Conservation (phyloP, 2,797 vertebrate species). For the Semaprochilodus insignis region DNA sequence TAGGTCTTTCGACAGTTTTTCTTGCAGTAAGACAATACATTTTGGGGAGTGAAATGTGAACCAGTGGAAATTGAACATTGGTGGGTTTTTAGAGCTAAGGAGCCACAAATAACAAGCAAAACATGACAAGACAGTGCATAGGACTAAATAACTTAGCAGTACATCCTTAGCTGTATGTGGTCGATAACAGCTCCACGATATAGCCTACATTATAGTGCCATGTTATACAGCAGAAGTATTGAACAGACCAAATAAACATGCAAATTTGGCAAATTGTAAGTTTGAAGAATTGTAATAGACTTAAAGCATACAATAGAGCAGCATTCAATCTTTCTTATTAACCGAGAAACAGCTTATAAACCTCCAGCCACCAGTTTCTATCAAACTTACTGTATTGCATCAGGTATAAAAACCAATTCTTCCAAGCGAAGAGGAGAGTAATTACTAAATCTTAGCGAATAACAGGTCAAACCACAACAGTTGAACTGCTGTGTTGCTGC, state of each 20-base stretch:
- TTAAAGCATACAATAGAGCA: background rate
- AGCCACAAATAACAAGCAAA: no score
- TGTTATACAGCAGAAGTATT: no score
- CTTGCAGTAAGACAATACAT: background rate
- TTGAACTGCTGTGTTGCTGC: slow-evolving; percentile 39
- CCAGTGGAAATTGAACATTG: background rate
- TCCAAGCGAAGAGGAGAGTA: slow-evolving; percentile 20
- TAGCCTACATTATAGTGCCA: background rate
- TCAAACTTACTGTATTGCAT: slow-evolving; percentile 42
- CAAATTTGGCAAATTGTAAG: background rate
- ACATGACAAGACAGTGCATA: no score
- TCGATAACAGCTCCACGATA: no score
- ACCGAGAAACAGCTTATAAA: slow-evolving; percentile 35
- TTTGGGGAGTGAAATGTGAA: background rate
- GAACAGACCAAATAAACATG: no score
- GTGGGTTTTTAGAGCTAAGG: no score
- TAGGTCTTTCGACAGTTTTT: background rate
- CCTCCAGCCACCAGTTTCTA: slow-evolving; percentile 41
- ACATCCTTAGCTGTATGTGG: no score
- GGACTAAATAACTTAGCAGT: no score
- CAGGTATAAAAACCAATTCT: slow-evolving; percentile 46
- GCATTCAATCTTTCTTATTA: slow-evolving; percentile 18
- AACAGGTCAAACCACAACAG: slow-evolving; percentile 49
- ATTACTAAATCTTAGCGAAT: slow-evolving; percentile 42
- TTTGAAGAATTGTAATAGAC: background rate